Conservation (phyloP, 2,888 invertebrate species). For the Hyposoter didymator region DNA sequence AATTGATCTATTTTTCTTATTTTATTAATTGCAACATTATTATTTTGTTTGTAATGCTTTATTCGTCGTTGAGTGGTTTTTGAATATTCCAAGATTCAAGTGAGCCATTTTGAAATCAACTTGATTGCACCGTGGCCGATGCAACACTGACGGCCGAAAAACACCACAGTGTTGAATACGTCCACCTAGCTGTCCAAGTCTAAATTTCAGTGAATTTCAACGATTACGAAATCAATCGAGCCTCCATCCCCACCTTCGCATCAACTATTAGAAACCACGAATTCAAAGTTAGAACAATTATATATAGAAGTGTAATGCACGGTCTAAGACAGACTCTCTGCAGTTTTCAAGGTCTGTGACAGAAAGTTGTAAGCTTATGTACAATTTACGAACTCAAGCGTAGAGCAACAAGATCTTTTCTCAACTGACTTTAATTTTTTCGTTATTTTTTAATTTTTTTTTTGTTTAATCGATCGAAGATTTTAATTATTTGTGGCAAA, state of each 20-base stretch:
- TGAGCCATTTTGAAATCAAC: neutral
- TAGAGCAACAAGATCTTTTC: neutral
- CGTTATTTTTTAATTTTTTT: neutral
- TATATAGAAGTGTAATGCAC: slow-evolving; percentile 30
- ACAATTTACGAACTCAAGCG: neutral
- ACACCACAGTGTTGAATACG: slow-evolving; percentile 38
- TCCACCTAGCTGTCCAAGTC: slow-evolving; percentile 17
- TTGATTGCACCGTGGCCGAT: slow-evolving; percentile 16
- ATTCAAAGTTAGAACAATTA: slow-evolving; percentile 17
- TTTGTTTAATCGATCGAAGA: neutral
- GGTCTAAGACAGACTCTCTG: slow-evolving; percentile 14
- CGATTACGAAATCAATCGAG: slow-evolving; percentile 55
- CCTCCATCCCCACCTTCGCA: neutral
- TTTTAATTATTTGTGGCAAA: neutral
- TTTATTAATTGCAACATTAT: neutral
- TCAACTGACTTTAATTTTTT: neutral
- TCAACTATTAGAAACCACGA: slow-evolving; percentile 34
- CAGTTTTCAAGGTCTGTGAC: slow-evolving; percentile 44
- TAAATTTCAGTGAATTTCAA: slow-evolving; percentile 35
- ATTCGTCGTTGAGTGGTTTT: neutral
- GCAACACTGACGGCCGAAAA: slow-evolving; percentile 22
- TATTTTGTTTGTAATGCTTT: neutral
- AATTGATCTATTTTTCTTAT: neutral
- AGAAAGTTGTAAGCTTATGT: neutral
- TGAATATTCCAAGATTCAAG: neutral